Evolutionary conservation across 2,888 invertebrate genomes (phyloP).

Genomic region (Lysandra bellargus): DNA sequence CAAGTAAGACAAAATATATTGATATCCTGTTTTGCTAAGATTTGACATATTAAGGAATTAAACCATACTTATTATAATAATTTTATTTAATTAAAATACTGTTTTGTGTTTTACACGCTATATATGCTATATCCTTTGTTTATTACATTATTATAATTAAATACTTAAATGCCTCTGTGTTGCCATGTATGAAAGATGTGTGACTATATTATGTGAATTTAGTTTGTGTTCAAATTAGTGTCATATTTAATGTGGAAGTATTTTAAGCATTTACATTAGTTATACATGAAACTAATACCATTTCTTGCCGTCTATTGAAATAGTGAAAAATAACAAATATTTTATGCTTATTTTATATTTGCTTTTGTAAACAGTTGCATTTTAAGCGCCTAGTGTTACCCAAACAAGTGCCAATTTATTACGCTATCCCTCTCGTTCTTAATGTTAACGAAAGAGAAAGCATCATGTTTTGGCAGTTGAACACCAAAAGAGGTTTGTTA

Average conservation of each 20-base stretch:
- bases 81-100: too few relatives aligned
- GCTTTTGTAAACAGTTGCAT: not conserved
- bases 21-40: too few relatives aligned
- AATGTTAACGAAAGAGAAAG: not conserved
- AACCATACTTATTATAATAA: too few relatives aligned
- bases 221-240: slow-evolving; percentile 78
- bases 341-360: slow-evolving; percentile 4
- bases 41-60: too few relatives aligned
- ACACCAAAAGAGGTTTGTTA: not conserved
- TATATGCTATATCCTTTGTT: too few relatives aligned
- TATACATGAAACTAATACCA: slow-evolving; percentile 16
- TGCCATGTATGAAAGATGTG: slow-evolving; percentile 32
- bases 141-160: not conserved
- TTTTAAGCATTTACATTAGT: slow-evolving; percentile 35
- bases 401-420: not conserved
- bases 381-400: not conserved
- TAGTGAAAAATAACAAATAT: slow-evolving; percentile 29
- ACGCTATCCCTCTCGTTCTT: not conserved
- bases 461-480: not conserved
- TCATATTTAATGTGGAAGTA: slow-evolving; percentile 67
- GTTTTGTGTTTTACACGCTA: too few relatives aligned
- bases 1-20: too few relatives aligned
- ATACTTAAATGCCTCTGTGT: slow-evolving; percentile 21
- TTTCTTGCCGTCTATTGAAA: slow-evolving; percentile 33
- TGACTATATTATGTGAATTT: slow-evolving; percentile 46